A percentile compares a stretch with the other conserved stretches of the same genome.
Evolutionary conservation across 2,888 invertebrate species (phyloP).

Genomic region (Cepaea hortensis): DNA sequence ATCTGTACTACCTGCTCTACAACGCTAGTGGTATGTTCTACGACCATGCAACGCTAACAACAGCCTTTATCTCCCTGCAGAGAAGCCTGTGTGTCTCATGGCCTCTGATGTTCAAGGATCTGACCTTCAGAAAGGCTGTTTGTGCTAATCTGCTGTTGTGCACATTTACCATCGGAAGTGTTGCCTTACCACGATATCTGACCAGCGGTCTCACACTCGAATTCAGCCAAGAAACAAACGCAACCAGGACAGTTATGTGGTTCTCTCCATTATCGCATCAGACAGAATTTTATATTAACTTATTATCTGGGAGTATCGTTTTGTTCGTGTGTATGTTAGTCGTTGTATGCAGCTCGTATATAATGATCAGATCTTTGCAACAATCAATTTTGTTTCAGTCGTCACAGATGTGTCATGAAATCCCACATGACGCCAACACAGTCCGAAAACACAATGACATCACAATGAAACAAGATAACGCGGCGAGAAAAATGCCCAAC

Average conservation of each 20-base stretch:
- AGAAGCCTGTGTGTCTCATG: slow-evolving; percentile 1
- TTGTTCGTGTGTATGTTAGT: neutral
- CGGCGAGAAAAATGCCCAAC: neutral
- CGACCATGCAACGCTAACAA: neutral
- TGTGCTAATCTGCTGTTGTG: neutral
- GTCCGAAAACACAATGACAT: neutral
- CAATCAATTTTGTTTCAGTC: neutral
- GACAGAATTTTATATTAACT: neutral
- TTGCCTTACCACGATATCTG: neutral
- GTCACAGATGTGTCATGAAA: neutral
- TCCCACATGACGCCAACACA: neutral
- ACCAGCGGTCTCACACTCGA: neutral
- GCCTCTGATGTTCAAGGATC: neutral
- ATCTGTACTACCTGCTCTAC: neutral
- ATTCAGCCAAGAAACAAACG: neutral
- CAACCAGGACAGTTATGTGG: neutral
- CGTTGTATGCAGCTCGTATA: neutral
- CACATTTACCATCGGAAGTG: neutral
- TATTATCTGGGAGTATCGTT: neutral
- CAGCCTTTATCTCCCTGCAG: neutral
- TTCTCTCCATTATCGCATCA: neutral
- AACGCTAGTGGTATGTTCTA: neutral
- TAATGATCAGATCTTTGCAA: neutral
- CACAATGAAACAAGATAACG: neutral
- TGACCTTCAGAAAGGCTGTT: slow-evolving; percentile 5